Percentiles rank a stretch among this genome's conserved stretches.
Evolutionary conservation across 2,113 vertebrate genomes (phyloP).

Genomic region (Ovis canadensis): DNA sequence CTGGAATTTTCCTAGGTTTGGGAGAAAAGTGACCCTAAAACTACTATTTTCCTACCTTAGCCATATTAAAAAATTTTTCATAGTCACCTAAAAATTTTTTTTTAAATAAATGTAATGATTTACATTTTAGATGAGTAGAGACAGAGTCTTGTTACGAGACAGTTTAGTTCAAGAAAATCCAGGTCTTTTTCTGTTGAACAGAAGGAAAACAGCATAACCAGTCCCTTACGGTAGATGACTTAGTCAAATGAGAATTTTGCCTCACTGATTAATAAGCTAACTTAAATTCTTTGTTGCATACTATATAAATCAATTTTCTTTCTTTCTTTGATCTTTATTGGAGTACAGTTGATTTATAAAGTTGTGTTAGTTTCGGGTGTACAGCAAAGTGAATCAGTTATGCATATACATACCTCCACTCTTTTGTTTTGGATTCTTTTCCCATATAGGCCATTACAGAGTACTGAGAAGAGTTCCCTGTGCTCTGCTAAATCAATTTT

Average conservation of each 20-base stretch:
- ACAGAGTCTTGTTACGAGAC: not conserved
- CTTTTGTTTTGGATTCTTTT: not conserved
- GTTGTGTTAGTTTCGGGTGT: not conserved
- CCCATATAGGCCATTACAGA: not conserved
- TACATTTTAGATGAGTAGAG: not conserved
- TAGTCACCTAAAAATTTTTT: slow-evolving; percentile 2
- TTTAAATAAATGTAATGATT: not conserved
- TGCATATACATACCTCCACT: not conserved
- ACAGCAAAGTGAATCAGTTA: not conserved
- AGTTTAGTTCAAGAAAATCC: not conserved
- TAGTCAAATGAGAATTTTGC: slow-evolving; percentile 6
- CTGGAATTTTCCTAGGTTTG: slow-evolving; percentile 10
- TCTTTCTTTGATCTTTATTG: not conserved
- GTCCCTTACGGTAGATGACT: not conserved
- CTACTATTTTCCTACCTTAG: not conserved
- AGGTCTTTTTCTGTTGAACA: not conserved
- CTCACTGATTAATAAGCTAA: slow-evolving; percentile 12
- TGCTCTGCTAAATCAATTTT: slow-evolving; percentile 4
- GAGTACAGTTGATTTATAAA: not conserved
- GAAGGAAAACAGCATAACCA: not conserved
- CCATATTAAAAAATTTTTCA: not conserved
- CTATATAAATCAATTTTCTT: slow-evolving; percentile 27
- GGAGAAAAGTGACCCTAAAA: not conserved
- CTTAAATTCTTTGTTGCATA: not conserved
- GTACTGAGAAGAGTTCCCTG: not conserved